Percentiles rank a stretch among this genome's conserved stretches.
These are phyloP conservation scores for Neodiprion fabricii DNA, from an alignment of 1,140 invertebrate species.

Conservation along the genomic window DNA sequence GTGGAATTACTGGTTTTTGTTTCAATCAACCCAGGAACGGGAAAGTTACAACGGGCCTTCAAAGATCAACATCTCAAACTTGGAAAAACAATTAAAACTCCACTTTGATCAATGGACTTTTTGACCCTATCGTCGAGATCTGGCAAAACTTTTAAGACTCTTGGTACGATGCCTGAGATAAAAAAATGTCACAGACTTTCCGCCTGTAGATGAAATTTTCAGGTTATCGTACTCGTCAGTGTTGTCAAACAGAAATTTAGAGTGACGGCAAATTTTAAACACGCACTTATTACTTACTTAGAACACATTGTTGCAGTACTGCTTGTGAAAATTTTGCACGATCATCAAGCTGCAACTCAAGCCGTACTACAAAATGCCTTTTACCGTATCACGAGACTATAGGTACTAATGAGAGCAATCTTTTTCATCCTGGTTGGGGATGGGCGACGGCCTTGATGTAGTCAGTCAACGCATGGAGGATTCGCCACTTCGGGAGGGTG, in stretches of 20 bases:
- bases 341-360: neutral
- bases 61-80: no score
- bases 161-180: neutral
- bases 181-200: no score
- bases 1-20: no score
- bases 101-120: neutral
- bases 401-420: neutral
- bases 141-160: neutral
- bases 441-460: conserved; percentile 22
- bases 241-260: neutral
- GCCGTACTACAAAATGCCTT: neutral
- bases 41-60: no score
- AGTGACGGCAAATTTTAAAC: neutral
- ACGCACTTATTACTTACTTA: no score
- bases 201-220: no score
- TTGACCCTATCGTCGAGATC: neutral
- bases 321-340: neutral
- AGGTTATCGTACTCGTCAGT: neutral
- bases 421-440: conserved; percentile 5
- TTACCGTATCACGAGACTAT: neutral
- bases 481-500: conserved; percentile 4
- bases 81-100: no score
- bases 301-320: neutral
- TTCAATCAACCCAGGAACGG: no score
- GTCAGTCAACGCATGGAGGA: conserved; percentile 18